A percentile compares a stretch with the other conserved stretches of the same genome.
Evolutionary conservation across 2,113 vertebrate genomes (phyloP).

Genomic region (Falco punctatus): DNA sequence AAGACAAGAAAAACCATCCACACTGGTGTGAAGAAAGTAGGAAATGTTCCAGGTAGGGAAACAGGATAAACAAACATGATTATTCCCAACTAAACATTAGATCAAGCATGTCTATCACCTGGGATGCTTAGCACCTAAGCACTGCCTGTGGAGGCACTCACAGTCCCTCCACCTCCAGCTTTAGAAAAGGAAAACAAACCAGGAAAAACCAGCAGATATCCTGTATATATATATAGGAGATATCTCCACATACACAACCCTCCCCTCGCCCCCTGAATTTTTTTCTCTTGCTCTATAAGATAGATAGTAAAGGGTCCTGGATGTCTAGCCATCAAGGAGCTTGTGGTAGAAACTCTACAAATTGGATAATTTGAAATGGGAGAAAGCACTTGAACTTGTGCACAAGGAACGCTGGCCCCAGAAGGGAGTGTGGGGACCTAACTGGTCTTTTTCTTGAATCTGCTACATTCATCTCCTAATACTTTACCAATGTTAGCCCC

Average conservation of each 20-base stretch:
- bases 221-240: neutral
- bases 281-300: neutral
- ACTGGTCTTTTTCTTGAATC: neutral
- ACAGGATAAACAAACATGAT: neutral
- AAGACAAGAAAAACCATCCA: neutral
- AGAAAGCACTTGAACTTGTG: neutral
- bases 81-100: neutral
- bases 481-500: neutral
- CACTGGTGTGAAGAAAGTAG: neutral
- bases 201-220: neutral
- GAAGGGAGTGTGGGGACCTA: no score
- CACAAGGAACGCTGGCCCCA: neutral
- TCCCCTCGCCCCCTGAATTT: no score
- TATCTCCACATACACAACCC: no score
- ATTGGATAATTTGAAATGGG: rapidly evolving
- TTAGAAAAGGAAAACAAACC: neutral
- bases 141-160: neutral
- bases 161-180: neutral
- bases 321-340: neutral
- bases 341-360: neutral
- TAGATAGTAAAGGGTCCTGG: neutral
- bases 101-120: neutral
- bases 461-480: neutral
- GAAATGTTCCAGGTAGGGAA: neutral
- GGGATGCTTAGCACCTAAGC: neutral